phyloP scores from a whole-genome alignment of 37 sponge, comb jelly and placozoan species.

The Spongilla lacustris region DNA sequence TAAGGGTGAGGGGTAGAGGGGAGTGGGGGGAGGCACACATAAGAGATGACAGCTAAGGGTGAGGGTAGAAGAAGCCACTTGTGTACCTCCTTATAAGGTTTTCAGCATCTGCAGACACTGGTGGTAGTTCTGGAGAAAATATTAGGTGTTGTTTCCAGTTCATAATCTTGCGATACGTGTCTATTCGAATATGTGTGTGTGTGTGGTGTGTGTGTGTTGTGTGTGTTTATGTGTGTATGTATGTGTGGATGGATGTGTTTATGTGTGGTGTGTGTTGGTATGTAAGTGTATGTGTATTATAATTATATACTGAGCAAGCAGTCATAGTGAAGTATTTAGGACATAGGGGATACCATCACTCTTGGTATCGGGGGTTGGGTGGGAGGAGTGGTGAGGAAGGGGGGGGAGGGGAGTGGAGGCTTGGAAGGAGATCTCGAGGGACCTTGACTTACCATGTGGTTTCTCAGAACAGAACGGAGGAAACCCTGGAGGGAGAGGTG shows the following conservation, averaged over 20 bases:
- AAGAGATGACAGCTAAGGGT: too few species aligned
- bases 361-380: neutral
- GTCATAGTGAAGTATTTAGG: too few species aligned
- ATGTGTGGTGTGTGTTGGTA: too few species aligned
- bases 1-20: too few species aligned
- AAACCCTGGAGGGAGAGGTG: conserved; percentile 60
- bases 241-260: neutral
- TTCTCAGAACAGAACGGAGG: conserved; percentile 97
- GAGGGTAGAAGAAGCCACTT: too few species aligned
- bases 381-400: neutral
- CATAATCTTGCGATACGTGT: conserved; percentile 97
- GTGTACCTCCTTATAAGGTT: conserved; percentile 73
- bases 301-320: too few species aligned
- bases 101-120: conserved; percentile 85
- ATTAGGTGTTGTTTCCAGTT: conserved; percentile 89
- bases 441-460: conserved; percentile 69
- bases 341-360: too few species aligned
- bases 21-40: too few species aligned
- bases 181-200: conserved; percentile 44
- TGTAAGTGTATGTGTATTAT: too few species aligned
- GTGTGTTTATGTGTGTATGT: neutral
- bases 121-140: conserved; percentile 91
- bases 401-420: neutral
- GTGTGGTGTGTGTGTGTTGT: too few species aligned
- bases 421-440: neutral